Percentiles rank a stretch among this genome's conserved stretches.
Conservation (phyloP, 2,888 invertebrate species). For the Caradrina clavipalpis region DNA sequence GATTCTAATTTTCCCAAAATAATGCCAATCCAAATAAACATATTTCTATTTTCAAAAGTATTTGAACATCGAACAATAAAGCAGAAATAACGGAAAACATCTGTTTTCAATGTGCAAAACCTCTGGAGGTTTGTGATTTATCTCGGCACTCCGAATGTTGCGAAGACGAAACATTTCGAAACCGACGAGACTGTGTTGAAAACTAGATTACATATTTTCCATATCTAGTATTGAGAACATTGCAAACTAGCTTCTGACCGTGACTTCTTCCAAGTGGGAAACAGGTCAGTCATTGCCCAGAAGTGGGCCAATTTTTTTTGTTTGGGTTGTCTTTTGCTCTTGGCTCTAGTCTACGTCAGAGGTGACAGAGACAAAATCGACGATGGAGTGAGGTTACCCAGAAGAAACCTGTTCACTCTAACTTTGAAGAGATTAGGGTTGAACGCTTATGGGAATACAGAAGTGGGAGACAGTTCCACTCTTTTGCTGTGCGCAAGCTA, state of each 20-base stretch:
- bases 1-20: constrained; percentile 32
- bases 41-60: constrained; percentile 26
- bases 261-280: too few species aligned
- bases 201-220: constrained; percentile 34
- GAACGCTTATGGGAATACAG: too few species aligned
- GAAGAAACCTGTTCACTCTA: too few species aligned
- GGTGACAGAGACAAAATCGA: too few species aligned
- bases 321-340: too few species aligned
- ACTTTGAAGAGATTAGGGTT: too few species aligned
- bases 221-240: neutral
- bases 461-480: too few species aligned
- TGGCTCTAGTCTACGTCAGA: too few species aligned
- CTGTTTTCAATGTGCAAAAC: constrained; percentile 52
- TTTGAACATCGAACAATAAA: constrained; percentile 44
- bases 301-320: too few species aligned
- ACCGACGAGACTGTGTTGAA: constrained; percentile 40
- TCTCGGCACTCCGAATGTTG: constrained; percentile 29
- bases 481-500: too few species aligned
- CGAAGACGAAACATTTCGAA: constrained; percentile 34
- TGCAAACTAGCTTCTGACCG: neutral
- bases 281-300: too few species aligned
- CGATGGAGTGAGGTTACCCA: too few species aligned
- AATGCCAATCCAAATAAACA: constrained; percentile 26
- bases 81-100: constrained; percentile 54
- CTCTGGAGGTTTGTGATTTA: constrained; percentile 56